These are phyloP conservation scores for Cephalotes varians DNA, from an alignment of 2,888 invertebrate genomes.

Conservation along the genomic window DNA sequence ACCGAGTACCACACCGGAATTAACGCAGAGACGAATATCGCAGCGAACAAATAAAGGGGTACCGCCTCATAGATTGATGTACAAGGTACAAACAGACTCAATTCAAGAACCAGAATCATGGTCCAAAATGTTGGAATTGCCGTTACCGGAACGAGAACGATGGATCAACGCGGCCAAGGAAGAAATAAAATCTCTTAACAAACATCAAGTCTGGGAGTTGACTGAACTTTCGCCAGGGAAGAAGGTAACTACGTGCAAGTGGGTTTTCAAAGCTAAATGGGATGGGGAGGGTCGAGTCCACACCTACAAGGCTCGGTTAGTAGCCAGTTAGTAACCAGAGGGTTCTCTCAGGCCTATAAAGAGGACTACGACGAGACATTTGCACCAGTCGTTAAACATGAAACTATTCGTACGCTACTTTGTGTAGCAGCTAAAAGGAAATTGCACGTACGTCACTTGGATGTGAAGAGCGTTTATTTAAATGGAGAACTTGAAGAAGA, in stretches of 20 bases:
- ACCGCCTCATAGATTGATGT: not conserved
- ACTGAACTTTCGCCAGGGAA: not conserved
- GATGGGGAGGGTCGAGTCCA: not conserved
- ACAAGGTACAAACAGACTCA: not conserved
- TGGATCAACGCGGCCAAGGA: not conserved
- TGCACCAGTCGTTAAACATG: not conserved
- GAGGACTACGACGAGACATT: conserved; percentile 11
- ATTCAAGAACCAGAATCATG: not conserved
- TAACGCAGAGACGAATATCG: not conserved
- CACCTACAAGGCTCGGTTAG: not conserved
- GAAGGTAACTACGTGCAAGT: not conserved
- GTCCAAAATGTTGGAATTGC: not conserved
- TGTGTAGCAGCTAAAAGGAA: not conserved
- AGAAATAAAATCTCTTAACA: conserved; percentile 1
- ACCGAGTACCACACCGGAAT: not conserved
- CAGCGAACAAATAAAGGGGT: not conserved
- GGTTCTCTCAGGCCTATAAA: not conserved
- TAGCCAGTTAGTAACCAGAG: not conserved
- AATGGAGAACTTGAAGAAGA: not conserved
- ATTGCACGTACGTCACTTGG: not conserved
- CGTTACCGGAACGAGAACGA: not conserved
- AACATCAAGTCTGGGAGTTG: conserved; percentile 4
- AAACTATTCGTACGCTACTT: not conserved
- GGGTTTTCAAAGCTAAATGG: conserved; percentile 8
- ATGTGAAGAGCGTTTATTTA: conserved; percentile 4